phyloP scores from a whole-genome alignment of 2,888 invertebrate species.

The Macrosiphum euphorbiae region DNA sequence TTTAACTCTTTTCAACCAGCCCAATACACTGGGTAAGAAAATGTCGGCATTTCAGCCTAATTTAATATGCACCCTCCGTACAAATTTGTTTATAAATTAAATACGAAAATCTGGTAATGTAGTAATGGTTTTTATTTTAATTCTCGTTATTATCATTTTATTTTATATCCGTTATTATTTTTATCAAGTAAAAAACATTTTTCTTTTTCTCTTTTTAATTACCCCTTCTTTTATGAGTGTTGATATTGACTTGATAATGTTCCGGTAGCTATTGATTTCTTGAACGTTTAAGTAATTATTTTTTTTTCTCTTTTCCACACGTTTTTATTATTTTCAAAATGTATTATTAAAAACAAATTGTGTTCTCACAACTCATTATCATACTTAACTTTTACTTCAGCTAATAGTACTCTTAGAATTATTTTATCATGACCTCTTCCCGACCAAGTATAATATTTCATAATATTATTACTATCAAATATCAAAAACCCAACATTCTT shows the following conservation, averaged over 20 bases:
- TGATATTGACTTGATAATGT: neutral
- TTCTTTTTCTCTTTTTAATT: neutral
- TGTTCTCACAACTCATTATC: too few relatives aligned
- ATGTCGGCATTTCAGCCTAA: neutral
- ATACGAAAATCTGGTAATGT: neutral
- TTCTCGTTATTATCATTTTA: neutral
- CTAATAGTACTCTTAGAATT: neutral
- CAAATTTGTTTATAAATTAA: conserved; percentile 25
- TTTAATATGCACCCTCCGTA: neutral
- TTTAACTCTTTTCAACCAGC: neutral
- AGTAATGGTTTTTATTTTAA: neutral
- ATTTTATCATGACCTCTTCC: neutral
- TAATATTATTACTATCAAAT: neutral
- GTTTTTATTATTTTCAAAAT: neutral
- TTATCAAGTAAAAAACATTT: neutral
- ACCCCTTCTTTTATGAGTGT: neutral
- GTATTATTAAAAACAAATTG: neutral
- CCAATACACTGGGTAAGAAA: neutral
- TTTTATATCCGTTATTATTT: neutral
- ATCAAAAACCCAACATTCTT: neutral
- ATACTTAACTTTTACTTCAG: neutral
- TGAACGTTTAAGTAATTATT: neutral
- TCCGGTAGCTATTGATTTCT: neutral
- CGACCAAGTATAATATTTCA: neutral
- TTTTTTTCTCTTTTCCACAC: neutral